Percentiles rank a stretch among this genome's conserved stretches.
phyloP scores from a whole-genome alignment of 2,797 vertebrate genomes.

The Malacoraja senta region DNA sequence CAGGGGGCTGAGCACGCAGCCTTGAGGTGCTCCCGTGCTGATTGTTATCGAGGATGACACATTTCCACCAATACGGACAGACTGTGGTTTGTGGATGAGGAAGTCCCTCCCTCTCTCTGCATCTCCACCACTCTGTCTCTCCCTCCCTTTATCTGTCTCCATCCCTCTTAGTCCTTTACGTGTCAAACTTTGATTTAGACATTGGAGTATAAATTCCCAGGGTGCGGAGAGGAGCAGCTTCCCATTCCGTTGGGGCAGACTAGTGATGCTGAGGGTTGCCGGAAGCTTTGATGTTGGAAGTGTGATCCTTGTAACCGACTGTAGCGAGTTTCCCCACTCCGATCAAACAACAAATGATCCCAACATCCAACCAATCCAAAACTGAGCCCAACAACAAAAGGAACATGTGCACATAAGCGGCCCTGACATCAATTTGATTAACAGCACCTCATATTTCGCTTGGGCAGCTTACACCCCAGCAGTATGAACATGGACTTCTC shows the following conservation, averaged over 20 bases:
- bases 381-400: not conserved
- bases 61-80: no score
- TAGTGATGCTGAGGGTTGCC: not conserved
- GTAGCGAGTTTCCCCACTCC: not conserved
- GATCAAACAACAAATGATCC: not conserved
- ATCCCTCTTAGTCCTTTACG: not conserved
- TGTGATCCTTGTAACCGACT: not conserved
- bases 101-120: not conserved
- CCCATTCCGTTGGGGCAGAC: not conserved
- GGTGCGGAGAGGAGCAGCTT: not conserved
- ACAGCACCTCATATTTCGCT: no score
- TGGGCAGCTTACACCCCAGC: no score
- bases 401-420: not conserved
- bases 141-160: not conserved
- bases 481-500: no score
- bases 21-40: no score
- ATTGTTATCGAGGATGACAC: no score
- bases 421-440: no score
- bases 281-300: conserved; percentile 10
- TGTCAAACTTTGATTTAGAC: not conserved
- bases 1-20: no score
- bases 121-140: not conserved
- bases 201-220: not conserved
- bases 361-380: not conserved
- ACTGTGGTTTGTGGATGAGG: no score